A percentile compares a stretch with the other conserved stretches of the same genome.
phyloP scores from a whole-genome alignment of 1,140 invertebrate genomes.

The Tetragonula clypearis region DNA sequence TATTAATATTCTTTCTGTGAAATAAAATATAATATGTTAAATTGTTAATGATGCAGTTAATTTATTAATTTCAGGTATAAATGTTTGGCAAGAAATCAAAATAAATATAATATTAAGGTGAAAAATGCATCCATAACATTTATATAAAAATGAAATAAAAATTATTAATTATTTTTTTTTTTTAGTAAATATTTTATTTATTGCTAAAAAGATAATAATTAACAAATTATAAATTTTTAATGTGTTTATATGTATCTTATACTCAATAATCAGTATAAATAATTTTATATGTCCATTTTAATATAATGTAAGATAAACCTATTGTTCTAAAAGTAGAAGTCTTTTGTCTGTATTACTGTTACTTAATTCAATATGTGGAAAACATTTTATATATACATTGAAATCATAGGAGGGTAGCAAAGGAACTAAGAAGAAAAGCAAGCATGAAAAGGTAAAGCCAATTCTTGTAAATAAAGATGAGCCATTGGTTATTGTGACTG shows the following conservation, averaged over 20 bases:
- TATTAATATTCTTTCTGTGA: neutral
- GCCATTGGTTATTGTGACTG: slow-evolving; percentile 75
- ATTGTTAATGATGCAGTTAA: slow-evolving; percentile 33
- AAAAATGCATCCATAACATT: slow-evolving; percentile 58
- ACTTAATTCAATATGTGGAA: slow-evolving; percentile 26
- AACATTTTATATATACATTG: slow-evolving; percentile 64
- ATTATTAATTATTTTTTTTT: neutral
- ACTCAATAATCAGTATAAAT: neutral
- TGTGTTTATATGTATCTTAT: neutral
- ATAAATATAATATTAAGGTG: slow-evolving; percentile 67
- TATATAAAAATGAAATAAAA: neutral
- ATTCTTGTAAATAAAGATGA: slow-evolving; percentile 87
- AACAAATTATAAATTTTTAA: neutral
- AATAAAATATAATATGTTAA: slow-evolving; percentile 1
- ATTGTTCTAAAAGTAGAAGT: neutral
- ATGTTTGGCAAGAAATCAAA: slow-evolving; percentile 68
- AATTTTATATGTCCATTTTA: slow-evolving; percentile 46
- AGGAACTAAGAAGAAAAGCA: slow-evolving; percentile 81
- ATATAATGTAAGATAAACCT: slow-evolving; percentile 36
- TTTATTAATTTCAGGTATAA: slow-evolving; percentile 72
- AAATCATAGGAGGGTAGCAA: slow-evolving; percentile 77
- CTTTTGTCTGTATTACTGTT: neutral
- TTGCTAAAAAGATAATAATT: neutral
- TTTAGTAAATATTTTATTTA: neutral
- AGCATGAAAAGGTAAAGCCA: slow-evolving; percentile 83